Conservation (phyloP, 2,888 invertebrate genomes). For the Tenthredo notha region DNA sequence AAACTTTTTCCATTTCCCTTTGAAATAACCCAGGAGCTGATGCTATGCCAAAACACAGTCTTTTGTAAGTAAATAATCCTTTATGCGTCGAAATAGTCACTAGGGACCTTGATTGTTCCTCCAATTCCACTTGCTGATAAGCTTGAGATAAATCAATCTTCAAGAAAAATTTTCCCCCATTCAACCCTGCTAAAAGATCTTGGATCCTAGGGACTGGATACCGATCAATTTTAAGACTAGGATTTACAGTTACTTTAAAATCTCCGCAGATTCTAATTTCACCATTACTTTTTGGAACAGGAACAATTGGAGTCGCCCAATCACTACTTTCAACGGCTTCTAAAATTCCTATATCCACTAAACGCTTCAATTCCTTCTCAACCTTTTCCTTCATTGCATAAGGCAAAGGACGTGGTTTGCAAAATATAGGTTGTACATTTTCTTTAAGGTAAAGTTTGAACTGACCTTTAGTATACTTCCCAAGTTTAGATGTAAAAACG, state of each 20-base stretch:
- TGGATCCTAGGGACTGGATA: slow-evolving; percentile 60
- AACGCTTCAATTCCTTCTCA: slow-evolving; percentile 61
- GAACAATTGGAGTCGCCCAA: slow-evolving; percentile 63
- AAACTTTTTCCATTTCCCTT: slow-evolving; percentile 67
- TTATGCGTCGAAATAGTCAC: slow-evolving; percentile 47
- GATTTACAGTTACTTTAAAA: slow-evolving; percentile 57
- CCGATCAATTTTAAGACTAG: slow-evolving; percentile 49
- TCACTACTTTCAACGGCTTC: slow-evolving; percentile 61
- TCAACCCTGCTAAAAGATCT: slow-evolving; percentile 58
- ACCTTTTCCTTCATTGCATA: slow-evolving; percentile 63
- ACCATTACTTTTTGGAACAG: slow-evolving; percentile 60
- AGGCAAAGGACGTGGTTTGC: slow-evolving; percentile 63
- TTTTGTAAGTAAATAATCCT: slow-evolving; percentile 69
- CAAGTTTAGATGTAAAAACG: slow-evolving; percentile 54
- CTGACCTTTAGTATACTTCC: slow-evolving; percentile 42
- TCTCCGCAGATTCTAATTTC: slow-evolving; percentile 63
- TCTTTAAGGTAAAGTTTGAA: slow-evolving; percentile 46
- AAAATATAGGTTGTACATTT: slow-evolving; percentile 55
- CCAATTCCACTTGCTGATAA: slow-evolving; percentile 69
- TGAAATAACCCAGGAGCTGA: slow-evolving; percentile 73
- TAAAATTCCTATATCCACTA: slow-evolving; percentile 59
- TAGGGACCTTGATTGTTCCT: slow-evolving; percentile 65
- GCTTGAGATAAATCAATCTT: slow-evolving; percentile 69
- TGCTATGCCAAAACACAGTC: slow-evolving; percentile 73
- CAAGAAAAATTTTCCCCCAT: slow-evolving; percentile 62